Conservation (phyloP, 2,797 vertebrate genomes). For the Scomberomorus guttatus region DNA sequence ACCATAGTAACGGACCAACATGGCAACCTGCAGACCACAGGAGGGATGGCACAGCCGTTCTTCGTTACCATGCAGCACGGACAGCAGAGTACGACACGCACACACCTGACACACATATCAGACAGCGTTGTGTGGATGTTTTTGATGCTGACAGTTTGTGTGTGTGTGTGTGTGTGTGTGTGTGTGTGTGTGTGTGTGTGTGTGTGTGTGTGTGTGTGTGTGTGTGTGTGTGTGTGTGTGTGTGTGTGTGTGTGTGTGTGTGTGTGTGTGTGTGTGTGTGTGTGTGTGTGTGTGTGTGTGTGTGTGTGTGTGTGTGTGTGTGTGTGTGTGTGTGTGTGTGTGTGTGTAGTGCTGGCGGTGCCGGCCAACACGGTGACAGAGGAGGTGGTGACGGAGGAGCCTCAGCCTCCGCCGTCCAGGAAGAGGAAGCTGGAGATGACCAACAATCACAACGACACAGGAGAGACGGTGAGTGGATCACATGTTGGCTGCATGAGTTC, state of each 20-base stretch:
- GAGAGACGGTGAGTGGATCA: conserved; percentile 79
- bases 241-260: neutral
- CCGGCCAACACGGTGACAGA: conserved; percentile 90
- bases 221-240: neutral
- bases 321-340: neutral
- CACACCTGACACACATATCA: neutral
- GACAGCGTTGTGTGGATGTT: neutral
- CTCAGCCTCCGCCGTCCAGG: conserved; percentile 82
- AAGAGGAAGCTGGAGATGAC: conserved; percentile 84
- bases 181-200: neutral
- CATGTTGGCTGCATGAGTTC: too few species aligned
- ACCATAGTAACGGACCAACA: conserved; percentile 91
- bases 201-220: neutral
- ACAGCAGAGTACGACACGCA: conserved; percentile 85
- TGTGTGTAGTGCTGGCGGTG: conserved; percentile 87
- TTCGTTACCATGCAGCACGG: conserved; percentile 91
- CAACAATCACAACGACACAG: conserved; percentile 77
- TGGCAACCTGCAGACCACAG: conserved; percentile 84
- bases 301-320: neutral
- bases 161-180: neutral
- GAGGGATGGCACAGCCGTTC: conserved; percentile 87
- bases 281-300: neutral
- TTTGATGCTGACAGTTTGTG: neutral
- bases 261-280: neutral
- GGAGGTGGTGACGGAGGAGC: conserved; percentile 85